These are phyloP conservation scores for Aproaerema taeniolella DNA, from an alignment of 2,888 invertebrate species.

Conservation along the genomic window DNA sequence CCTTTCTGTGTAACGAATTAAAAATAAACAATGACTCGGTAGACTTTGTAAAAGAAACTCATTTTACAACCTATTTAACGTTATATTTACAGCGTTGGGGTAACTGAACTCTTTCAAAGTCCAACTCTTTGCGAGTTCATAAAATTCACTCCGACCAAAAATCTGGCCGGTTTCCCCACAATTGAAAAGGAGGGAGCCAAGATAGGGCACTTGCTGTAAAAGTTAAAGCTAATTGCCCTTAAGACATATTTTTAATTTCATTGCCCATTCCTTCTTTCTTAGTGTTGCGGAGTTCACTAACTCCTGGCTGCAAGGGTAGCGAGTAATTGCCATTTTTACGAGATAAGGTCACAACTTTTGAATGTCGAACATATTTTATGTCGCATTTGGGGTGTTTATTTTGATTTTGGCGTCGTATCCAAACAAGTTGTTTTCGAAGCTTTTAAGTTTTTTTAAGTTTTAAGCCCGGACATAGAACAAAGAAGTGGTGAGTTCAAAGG, in stretches of 20 bases:
- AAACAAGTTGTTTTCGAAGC: constrained; percentile 15
- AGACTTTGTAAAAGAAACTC: too few species aligned
- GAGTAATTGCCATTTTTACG: constrained; percentile 72
- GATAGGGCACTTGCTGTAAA: constrained; percentile 77
- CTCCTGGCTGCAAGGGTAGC: constrained; percentile 60
- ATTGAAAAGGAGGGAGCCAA: constrained; percentile 69
- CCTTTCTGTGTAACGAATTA: too few species aligned
- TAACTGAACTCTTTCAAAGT: constrained; percentile 56
- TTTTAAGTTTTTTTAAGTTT: too few species aligned
- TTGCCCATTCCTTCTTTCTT: constrained; percentile 73
- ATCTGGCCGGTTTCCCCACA: constrained; percentile 65
- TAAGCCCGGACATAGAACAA: background rate
- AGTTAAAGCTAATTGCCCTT: constrained; percentile 79
- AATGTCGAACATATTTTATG: constrained; percentile 72
- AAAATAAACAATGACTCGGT: too few species aligned
- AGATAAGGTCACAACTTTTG: constrained; percentile 71
- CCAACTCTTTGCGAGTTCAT: constrained; percentile 63
- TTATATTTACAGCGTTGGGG: constrained; percentile 36
- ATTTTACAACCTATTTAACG: background rate
- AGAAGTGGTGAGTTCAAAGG: background rate
- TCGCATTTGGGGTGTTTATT: constrained; percentile 28
- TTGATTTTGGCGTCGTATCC: constrained; percentile 6
- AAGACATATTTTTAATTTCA: constrained; percentile 80
- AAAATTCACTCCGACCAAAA: constrained; percentile 67
- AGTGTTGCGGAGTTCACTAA: constrained; percentile 68